Percentiles rank a stretch among this genome's conserved stretches.
Evolutionary conservation across 1,140 invertebrate genomes (phyloP).

Genomic region (Cheumatopsyche charites): DNA sequence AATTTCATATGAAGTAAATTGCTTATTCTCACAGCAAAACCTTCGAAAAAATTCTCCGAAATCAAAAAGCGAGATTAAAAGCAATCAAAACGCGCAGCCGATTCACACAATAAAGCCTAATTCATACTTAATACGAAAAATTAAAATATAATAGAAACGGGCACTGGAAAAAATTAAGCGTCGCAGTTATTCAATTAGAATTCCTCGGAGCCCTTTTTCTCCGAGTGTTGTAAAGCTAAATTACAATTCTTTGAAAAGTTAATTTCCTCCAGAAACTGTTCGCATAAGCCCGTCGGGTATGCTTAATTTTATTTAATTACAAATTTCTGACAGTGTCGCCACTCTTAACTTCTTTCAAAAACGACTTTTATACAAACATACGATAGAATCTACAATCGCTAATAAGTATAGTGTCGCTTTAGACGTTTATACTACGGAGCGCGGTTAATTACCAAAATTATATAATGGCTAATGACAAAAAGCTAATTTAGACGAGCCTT

Average conservation of each 20-base stretch:
- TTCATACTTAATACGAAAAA: not conserved
- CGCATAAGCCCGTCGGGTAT: conserved; percentile 45
- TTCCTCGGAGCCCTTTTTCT: conserved; percentile 38
- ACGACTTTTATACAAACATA: not conserved
- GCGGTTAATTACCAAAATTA: conserved; percentile 49
- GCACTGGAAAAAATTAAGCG: conserved; percentile 17
- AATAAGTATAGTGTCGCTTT: conserved; percentile 19
- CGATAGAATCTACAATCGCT: conserved; percentile 9
- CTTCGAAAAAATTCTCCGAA: no score
- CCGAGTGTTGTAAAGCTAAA: conserved; percentile 45
- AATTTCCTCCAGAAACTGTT: conserved; percentile 47
- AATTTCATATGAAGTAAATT: no score
- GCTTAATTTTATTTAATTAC: conserved; percentile 50
- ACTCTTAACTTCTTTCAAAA: conserved; percentile 15
- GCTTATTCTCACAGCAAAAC: no score
- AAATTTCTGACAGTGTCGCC: conserved; percentile 41
- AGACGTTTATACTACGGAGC: conserved; percentile 8
- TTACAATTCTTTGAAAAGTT: conserved; percentile 49
- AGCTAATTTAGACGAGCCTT: conserved; percentile 50
- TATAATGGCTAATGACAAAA: conserved; percentile 50
- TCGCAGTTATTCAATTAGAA: conserved; percentile 44
- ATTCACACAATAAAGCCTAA: conserved; percentile 5
- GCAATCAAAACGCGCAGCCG: no score
- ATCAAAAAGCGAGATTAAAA: no score
- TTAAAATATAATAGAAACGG: not conserved